phyloP scores from a whole-genome alignment of 2,113 vertebrate genomes.

The Lepisosteus oculatus region DNA sequence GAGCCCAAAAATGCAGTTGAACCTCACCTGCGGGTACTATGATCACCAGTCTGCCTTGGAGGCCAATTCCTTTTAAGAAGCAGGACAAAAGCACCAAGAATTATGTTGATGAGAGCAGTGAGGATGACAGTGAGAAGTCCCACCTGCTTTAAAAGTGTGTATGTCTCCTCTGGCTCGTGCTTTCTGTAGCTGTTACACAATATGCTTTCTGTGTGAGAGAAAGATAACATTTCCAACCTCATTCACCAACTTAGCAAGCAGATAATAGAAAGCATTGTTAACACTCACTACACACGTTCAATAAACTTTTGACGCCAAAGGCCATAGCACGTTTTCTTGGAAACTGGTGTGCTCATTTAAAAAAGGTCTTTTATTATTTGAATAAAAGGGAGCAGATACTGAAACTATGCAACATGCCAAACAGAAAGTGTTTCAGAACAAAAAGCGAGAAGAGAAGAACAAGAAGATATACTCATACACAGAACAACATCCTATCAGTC shows the following conservation, averaged over 20 bases:
- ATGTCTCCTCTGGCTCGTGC: background rate
- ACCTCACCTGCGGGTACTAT: background rate
- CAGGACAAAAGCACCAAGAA: background rate
- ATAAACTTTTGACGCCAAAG: conserved; percentile 1
- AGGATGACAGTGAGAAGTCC: background rate
- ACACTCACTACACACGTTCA: background rate
- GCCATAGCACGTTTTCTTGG: background rate
- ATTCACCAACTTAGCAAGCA: background rate
- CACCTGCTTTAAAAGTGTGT: background rate
- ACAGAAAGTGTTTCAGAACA: no score
- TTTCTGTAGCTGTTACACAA: background rate
- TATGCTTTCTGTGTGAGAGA: background rate
- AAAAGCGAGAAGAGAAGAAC: no score
- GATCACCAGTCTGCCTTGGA: no score
- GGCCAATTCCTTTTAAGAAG: background rate
- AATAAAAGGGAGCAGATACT: background rate
- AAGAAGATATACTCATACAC: no score
- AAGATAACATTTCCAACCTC: conserved; percentile 7
- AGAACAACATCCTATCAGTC: no score
- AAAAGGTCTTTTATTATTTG: background rate
- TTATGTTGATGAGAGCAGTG: background rate
- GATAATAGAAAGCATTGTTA: conserved; percentile 15
- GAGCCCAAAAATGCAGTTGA: background rate
- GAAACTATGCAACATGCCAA: background rate
- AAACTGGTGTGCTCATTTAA: background rate